phyloP scores from a whole-genome alignment of 2,888 invertebrate species.

The Ennomos quercinarius region DNA sequence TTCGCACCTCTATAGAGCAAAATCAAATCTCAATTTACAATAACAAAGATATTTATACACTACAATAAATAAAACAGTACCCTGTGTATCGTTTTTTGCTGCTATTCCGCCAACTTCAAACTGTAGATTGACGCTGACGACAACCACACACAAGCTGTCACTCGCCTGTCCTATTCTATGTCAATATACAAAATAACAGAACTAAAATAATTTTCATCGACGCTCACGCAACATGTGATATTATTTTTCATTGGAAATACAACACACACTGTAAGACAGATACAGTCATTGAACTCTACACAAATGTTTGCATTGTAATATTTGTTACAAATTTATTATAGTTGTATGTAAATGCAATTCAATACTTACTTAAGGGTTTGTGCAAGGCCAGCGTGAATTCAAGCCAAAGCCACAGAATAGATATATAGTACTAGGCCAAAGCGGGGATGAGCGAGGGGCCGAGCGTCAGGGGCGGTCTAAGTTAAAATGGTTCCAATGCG shows the following conservation, averaged over 20 bases:
- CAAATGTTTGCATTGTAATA: background rate
- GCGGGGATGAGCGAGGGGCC: too few species aligned
- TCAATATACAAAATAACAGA: constrained; percentile 29
- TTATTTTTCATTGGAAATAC: constrained; percentile 43
- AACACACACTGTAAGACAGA: constrained; percentile 8
- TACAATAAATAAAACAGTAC: constrained; percentile 7
- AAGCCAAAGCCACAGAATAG: too few species aligned
- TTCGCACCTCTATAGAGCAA: background rate
- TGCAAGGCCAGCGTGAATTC: too few species aligned
- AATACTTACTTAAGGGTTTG: too few species aligned
- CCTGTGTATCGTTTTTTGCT: constrained; percentile 15
- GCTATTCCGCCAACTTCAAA: constrained; percentile 31
- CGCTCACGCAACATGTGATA: constrained; percentile 42
- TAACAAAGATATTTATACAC: background rate
- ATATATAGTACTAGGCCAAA: too few species aligned
- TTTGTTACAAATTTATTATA: too few species aligned
- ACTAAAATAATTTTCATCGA: constrained; percentile 40
- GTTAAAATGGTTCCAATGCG: too few species aligned
- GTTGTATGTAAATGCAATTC: too few species aligned
- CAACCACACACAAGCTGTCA: constrained; percentile 25
- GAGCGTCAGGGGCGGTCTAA: too few species aligned
- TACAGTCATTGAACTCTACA: constrained; percentile 13
- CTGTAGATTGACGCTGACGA: constrained; percentile 40
- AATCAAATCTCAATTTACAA: background rate
- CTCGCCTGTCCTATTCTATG: constrained; percentile 26